Percentiles rank a stretch among this genome's conserved stretches.
These are phyloP conservation scores for Chelon labrosus DNA, from an alignment of 2,797 vertebrate genomes.

Conservation along the genomic window DNA sequence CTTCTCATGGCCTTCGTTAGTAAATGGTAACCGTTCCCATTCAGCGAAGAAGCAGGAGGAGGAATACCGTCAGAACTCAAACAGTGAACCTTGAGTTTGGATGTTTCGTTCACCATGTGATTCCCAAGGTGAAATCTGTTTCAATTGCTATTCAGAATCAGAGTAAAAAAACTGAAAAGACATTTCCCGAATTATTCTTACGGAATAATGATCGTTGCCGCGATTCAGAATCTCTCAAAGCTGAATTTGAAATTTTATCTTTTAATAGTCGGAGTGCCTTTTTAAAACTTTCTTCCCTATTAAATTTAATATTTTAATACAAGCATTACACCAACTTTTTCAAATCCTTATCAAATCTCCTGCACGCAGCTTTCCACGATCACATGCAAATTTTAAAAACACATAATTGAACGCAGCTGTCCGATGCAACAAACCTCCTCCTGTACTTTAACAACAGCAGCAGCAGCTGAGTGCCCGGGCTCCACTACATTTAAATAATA, in stretches of 20 bases:
- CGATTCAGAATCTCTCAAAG: conserved; percentile 15
- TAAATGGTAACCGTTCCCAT: background rate
- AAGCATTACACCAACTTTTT: too few species aligned
- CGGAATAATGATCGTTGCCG: conserved; percentile 6
- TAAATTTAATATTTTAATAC: background rate
- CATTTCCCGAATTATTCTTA: background rate
- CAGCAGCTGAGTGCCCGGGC: conserved; percentile 36
- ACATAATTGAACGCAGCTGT: conserved; percentile 30
- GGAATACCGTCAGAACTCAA: background rate
- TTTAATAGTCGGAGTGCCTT: background rate
- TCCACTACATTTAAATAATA: conserved; percentile 66
- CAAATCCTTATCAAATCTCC: conserved; percentile 1
- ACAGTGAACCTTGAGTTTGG: background rate
- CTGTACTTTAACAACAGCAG: conserved; percentile 27
- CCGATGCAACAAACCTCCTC: conserved; percentile 21
- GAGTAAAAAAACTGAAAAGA: background rate
- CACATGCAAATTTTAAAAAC: conserved; percentile 17
- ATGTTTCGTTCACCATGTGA: background rate
- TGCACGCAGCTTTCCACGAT: conserved; percentile 2
- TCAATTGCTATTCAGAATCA: background rate
- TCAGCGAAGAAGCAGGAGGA: background rate
- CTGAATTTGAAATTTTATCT: conserved; percentile 19
- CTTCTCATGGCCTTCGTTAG: background rate
- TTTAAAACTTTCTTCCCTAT: background rate
- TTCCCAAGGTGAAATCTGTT: too few species aligned